Evolutionary conservation across 2,113 vertebrate genomes (phyloP), one percentile per base, ranked within the genome.

Genomic region (Mustelus asterias): DNA sequence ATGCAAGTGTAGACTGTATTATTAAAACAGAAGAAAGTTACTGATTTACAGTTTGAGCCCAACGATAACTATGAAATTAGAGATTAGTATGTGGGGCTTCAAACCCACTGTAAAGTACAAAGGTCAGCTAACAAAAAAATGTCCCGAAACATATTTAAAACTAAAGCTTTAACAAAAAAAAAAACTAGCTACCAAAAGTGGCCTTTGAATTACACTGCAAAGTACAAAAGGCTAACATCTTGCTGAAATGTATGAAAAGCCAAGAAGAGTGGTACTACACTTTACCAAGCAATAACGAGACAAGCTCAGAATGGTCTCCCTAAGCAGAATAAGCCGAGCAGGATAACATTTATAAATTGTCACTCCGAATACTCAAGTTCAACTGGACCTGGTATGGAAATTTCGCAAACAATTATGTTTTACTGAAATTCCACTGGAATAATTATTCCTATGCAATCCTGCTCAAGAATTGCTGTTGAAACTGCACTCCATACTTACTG

Each of bases 401-500:
- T 63, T 33, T 65, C 2, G 65, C n/a, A 60, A 65, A 63, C 13
- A 11, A 18, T 33, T 18, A 88, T 44, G 60, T 26, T 86, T 80
- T 33, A 90, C 2, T 63, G n/a, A 65, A 65, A 65, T 63, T 33
- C 29, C 5, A 58, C 3, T n/a, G 26, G 8, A 60, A 90, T 92
- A 63, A 37, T 93, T 93, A 37, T 90, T 63, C 58, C 58, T 63
- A 33, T 10, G 11, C 67, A 76, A 76, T 94, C 60, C 54, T 54
- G 4, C 22, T 72, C 0, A 70, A 48, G 5, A 72, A 48, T 24
- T 94, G 92, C 41, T 70, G 37, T 7, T 95, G 14, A 33, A 26
- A 33, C 37, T 95, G 4, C 0, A 54, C 14, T n/a, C 26, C 72
- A 14, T 95, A 93, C 96, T 96, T 97, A 98, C 98, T 97, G 0